These are phyloP conservation scores for Clivina fossor DNA, from an alignment of 2,888 invertebrate species.

Conservation along the genomic window DNA sequence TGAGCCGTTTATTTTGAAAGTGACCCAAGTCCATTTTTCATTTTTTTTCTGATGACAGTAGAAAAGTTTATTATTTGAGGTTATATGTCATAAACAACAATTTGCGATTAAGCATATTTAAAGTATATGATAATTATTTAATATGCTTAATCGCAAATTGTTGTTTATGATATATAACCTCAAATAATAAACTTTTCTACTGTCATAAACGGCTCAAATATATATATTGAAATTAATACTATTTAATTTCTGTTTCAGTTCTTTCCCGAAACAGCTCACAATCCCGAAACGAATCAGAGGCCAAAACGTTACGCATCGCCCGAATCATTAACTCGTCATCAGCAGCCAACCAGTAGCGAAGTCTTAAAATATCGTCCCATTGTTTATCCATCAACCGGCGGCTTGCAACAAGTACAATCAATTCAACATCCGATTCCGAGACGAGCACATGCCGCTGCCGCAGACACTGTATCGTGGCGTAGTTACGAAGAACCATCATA, in stretches of 20 bases:
- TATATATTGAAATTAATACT: not conserved
- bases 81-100: no score
- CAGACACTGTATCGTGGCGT: constrained; percentile 12
- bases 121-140: no score
- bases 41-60: no score
- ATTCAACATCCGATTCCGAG: constrained; percentile 10
- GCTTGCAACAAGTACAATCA: constrained; percentile 30
- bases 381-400: constrained; percentile 26
- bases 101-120: no score
- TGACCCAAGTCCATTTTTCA: no score
- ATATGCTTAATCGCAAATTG: no score
- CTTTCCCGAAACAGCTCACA: constrained; percentile 87
- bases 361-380: constrained; percentile 21
- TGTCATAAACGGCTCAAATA: no score
- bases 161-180: no score
- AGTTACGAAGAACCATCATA: constrained; percentile 44
- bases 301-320: constrained; percentile 45
- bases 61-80: no score
- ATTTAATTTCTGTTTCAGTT: constrained; percentile 59
- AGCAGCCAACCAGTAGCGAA: constrained; percentile 36
- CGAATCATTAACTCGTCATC: constrained; percentile 36
- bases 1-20: no score
- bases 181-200: no score
- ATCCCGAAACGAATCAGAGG: constrained; percentile 81
- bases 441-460: constrained; percentile 31